A percentile compares a stretch with the other conserved stretches of the same genome.
These are phyloP conservation scores for Todiramphus saurophagus DNA, from an alignment of 2,113 vertebrate genomes.

Conservation along the genomic window DNA sequence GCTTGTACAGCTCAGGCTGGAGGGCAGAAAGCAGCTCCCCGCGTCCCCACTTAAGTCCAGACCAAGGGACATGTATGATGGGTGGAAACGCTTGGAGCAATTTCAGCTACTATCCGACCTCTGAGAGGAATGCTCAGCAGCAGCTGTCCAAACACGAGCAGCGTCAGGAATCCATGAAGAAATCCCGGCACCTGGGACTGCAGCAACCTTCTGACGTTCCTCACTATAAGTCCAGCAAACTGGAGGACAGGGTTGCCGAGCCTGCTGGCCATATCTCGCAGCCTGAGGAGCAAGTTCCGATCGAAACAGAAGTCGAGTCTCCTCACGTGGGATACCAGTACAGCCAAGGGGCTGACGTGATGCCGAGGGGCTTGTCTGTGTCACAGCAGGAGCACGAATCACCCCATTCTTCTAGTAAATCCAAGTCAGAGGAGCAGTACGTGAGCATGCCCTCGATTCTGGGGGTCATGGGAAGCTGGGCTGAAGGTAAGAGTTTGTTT, in stretches of 20 bases:
- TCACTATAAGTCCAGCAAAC: constrained; percentile 71
- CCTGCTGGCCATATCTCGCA: constrained; percentile 17
- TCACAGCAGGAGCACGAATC: constrained; percentile 19
- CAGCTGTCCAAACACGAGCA: constrained; percentile 71
- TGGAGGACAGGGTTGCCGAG: constrained; percentile 64
- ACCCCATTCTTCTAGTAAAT: neutral
- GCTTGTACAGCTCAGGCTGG: constrained; percentile 68
- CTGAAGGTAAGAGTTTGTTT: constrained; percentile 77
- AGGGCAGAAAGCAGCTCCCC: constrained; percentile 71
- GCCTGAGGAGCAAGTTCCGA: constrained; percentile 65
- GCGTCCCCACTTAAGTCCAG: constrained; percentile 56
- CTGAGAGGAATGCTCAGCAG: constrained; percentile 66
- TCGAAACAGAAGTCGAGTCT: constrained; percentile 54
- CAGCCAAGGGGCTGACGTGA: constrained; percentile 51
- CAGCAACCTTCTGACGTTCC: constrained; percentile 63
- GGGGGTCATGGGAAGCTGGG: constrained; percentile 81
- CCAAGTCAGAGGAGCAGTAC: constrained; percentile 78
- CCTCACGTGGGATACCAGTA: constrained; percentile 61
- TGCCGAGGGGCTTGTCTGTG: constrained; percentile 62
- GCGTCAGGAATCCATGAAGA: constrained; percentile 71
- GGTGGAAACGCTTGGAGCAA: constrained; percentile 71
- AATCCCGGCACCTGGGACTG: constrained; percentile 67
- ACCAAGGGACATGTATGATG: constrained; percentile 67
- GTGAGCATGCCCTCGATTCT: constrained; percentile 78
- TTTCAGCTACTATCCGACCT: constrained; percentile 70